phyloP scores from a whole-genome alignment of 2,113 vertebrate genomes.

The Macaca nemestrina region DNA sequence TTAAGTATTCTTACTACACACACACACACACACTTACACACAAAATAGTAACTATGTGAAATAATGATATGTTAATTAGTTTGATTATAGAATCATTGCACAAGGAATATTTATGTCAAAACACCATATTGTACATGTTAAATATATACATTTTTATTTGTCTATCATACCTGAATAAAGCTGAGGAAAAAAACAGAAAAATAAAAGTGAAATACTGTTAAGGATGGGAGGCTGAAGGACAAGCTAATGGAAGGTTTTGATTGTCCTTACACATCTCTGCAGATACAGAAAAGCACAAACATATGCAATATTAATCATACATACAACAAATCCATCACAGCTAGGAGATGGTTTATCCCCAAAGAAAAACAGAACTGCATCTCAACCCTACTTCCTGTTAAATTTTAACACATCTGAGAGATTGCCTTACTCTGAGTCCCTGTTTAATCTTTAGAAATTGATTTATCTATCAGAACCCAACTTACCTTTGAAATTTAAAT shows the following conservation, averaged over 20 bases:
- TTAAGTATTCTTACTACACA: not conserved
- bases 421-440: slow-evolving; percentile 1
- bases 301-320: slow-evolving; percentile 51
- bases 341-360: not conserved
- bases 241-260: not conserved
- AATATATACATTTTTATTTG: not conserved
- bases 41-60: not conserved
- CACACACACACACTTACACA: not conserved
- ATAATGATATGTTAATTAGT: not conserved
- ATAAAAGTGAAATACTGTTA: not conserved
- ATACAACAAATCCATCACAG: not conserved
- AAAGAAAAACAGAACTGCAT: slow-evolving; percentile 35
- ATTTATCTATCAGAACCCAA: slow-evolving; percentile 22
- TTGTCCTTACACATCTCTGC: slow-evolving; percentile 1
- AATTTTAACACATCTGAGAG: slow-evolving; percentile 45
- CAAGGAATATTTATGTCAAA: not conserved
- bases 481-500: slow-evolving; percentile 58
- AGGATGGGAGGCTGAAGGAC: not conserved
- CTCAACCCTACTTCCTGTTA: not conserved
- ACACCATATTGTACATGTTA: not conserved
- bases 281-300: slow-evolving; percentile 20
- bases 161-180: not conserved
- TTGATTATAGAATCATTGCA: not conserved
- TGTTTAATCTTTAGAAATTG: slow-evolving; percentile 55
- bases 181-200: not conserved